Evolutionary conservation across 2,888 invertebrate genomes (phyloP), one percentile per base, ranked within the genome.

Genomic region (Byasa hedistus): DNA sequence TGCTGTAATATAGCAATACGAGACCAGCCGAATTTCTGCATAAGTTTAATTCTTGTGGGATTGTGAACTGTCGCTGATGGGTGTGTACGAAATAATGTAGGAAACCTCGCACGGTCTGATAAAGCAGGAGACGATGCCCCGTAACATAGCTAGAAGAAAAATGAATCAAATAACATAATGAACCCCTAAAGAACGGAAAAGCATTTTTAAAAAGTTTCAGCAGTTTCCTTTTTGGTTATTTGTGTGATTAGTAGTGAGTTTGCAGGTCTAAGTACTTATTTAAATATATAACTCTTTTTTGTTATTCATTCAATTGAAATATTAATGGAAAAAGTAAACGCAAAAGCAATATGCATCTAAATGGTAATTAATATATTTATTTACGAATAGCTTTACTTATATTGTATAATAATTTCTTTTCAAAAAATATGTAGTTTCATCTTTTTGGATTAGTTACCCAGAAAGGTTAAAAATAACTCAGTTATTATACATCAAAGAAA

Each of bases 41-140:
- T 97, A 65, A 99, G 93, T 83, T 97, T 98, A 74, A 99, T 97
- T 77, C 99, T 93, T 19, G 98, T 98, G 0, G 99, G 99, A 89
- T 99, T 99, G 91, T 99, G 99, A 64, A 99, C 98, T 0, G 99
- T 99, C 23, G 99, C 99, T 27, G 99, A 99, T 2, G 99, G 99
- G 91, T 99, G 99, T 0, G 99, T 99, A 66, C 99, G 95, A 92
- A 99, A 99, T 74, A 99, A 94, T 10, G 99, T 99, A 21, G 99
- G 99, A 85, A 99, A 99, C 64, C 99, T 94, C 75, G 97, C 96
- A 65, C 99, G 95, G 90, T 99, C 98, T 48, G 99, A 99, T 64
- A 99, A 92, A 5, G 99, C 99, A 10, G 99, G 99, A 61, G 99
- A 99, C 77, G 98, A 99, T 39, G 99, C 99, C 58, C 99, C 99